Evolutionary conservation across 2,888 invertebrate genomes (phyloP).

Genomic region (Drosophila helvetica): DNA sequence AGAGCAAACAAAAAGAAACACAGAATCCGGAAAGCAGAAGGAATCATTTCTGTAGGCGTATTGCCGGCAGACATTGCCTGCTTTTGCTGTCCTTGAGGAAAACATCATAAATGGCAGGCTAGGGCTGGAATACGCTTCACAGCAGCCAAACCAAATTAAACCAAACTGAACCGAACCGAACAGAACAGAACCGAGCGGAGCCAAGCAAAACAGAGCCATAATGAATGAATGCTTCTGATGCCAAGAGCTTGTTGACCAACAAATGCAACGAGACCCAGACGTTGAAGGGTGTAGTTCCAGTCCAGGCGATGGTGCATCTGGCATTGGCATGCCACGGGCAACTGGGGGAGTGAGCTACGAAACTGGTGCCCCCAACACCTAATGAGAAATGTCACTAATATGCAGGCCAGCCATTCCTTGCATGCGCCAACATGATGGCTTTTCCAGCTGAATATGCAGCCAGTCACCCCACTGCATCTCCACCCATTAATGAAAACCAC

Average conservation of each 20-base stretch:
- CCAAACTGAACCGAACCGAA: constrained; percentile 23
- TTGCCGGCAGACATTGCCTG: constrained; percentile 27
- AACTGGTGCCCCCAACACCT: constrained; percentile 9
- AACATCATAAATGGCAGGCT: constrained; percentile 51
- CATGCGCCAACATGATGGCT: constrained; percentile 1
- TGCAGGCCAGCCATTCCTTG: background rate
- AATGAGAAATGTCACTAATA: constrained; percentile 25
- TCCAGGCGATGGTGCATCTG: background rate
- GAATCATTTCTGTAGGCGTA: constrained; percentile 43
- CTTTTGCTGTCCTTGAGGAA: constrained; percentile 40
- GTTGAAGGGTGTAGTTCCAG: constrained; percentile 6
- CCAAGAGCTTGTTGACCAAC: constrained; percentile 53
- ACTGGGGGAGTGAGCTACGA: background rate
- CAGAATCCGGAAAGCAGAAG: constrained; percentile 9
- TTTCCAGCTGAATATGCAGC: background rate
- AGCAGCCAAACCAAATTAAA: constrained; percentile 37
- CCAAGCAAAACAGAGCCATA: constrained; percentile 45
- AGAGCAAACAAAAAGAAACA: constrained; percentile 28
- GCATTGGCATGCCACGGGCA: background rate
- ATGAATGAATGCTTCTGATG: constrained; percentile 51
- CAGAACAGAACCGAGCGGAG: constrained; percentile 11
- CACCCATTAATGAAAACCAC: constrained; percentile 18
- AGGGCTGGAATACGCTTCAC: constrained; percentile 10
- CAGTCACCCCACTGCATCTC: background rate
- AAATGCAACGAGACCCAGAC: constrained; percentile 26